These are phyloP conservation scores for Lagodon rhomboides DNA, from an alignment of 2,797 vertebrate species.

Conservation along the genomic window DNA sequence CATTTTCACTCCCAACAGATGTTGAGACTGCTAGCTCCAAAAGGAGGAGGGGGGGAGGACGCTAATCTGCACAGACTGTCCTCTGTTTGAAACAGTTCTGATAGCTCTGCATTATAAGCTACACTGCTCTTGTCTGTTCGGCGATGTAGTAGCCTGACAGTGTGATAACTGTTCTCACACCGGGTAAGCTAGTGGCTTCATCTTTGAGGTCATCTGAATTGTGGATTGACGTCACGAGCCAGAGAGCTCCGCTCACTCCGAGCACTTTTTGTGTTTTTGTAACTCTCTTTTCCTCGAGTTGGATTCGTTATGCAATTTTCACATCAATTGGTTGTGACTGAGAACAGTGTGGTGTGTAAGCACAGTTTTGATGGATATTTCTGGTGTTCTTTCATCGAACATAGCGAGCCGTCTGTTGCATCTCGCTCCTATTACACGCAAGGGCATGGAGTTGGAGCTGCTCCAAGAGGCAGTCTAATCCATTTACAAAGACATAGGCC, in stretches of 20 bases:
- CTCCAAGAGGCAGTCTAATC: constrained; percentile 51
- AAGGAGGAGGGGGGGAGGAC: constrained; percentile 14
- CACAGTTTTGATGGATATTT: constrained; percentile 33
- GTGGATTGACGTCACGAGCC: constrained; percentile 34
- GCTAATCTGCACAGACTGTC: constrained; percentile 63
- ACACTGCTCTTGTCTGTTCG: constrained; percentile 48
- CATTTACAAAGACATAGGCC: constrained; percentile 39
- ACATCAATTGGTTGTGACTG: constrained; percentile 39
- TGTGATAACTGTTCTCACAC: constrained; percentile 51
- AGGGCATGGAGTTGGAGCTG: constrained; percentile 40
- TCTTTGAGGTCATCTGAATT: constrained; percentile 59
- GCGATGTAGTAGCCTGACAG: constrained; percentile 42
- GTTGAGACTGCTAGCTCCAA: constrained; percentile 47
- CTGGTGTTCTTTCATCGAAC: constrained; percentile 38
- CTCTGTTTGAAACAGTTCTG: constrained; percentile 54
- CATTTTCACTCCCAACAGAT: constrained; percentile 65
- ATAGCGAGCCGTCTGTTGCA: constrained; percentile 44
- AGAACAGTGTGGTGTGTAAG: constrained; percentile 18
- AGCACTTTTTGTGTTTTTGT: constrained; percentile 1
- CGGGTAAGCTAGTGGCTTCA: constrained; percentile 42
- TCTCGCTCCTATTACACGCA: constrained; percentile 45
- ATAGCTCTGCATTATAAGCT: constrained; percentile 44
- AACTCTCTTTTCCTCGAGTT: background rate
- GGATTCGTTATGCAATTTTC: constrained; percentile 27
- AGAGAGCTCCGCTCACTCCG: background rate